phyloP scores from a whole-genome alignment of 2,888 invertebrate species.

The Tribolium freemani region DNA sequence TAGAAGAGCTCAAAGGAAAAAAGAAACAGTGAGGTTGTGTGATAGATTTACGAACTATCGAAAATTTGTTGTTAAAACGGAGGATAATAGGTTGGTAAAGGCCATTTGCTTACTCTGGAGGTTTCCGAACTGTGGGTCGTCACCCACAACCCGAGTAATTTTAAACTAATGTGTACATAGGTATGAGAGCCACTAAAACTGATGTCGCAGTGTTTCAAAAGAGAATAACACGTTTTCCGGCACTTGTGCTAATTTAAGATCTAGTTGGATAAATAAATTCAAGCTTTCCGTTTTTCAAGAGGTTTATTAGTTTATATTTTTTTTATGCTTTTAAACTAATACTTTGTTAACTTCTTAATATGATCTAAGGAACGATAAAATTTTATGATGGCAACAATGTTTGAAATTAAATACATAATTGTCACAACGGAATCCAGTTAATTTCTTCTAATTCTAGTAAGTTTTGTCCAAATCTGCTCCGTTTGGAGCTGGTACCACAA shows the following conservation, averaged over 20 bases:
- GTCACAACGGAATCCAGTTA: background rate
- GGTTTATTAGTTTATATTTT: no score
- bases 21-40: no score
- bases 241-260: background rate
- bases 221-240: background rate
- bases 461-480: no score
- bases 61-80: background rate
- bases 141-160: constrained; percentile 4
- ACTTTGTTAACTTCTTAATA: background rate
- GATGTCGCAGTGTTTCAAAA: background rate
- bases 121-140: constrained; percentile 12
- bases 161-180: constrained; percentile 5
- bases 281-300: no score
- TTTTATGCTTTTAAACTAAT: background rate
- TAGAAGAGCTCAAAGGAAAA: background rate
- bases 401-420: background rate
- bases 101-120: constrained; percentile 11
- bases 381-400: background rate
- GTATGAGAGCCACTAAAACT: background rate
- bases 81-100: constrained; percentile 11
- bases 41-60: background rate
- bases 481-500: no score
- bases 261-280: background rate
- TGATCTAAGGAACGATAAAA: background rate
- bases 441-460: no score